A percentile compares a stretch with the other conserved stretches of the same genome.
These are phyloP conservation scores for Ambastaia sidthimunki DNA, from an alignment of 2,797 vertebrate genomes.

Conservation along the genomic window DNA sequence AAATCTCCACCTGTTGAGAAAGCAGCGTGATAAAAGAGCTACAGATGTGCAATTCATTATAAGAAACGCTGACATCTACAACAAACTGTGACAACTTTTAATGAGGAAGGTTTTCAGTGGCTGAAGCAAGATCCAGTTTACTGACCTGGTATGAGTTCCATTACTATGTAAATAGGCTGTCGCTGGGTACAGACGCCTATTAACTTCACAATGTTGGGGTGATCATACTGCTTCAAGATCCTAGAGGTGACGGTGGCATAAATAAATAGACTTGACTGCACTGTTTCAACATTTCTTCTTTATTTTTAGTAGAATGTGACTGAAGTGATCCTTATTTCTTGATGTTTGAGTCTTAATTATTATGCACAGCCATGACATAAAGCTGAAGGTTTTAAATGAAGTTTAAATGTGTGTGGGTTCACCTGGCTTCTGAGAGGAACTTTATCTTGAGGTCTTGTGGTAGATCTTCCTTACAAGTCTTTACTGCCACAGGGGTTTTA, in stretches of 20 bases:
- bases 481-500: conserved; percentile 92
- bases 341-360: background rate
- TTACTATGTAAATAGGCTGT: conserved; percentile 96
- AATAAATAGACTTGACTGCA: conserved; percentile 12
- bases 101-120: conserved; percentile 13
- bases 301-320: background rate
- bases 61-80: conserved; percentile 14
- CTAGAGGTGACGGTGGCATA: conserved; percentile 74
- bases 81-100: conserved; percentile 15
- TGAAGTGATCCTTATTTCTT: background rate
- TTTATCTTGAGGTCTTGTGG: conserved; percentile 96
- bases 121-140: conserved; percentile 19
- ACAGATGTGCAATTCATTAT: conserved; percentile 11
- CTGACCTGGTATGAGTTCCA: conserved; percentile 93
- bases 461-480: conserved; percentile 98
- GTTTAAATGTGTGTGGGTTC: background rate
- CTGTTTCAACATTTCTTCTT: conserved; percentile 1
- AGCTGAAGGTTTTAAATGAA: background rate
- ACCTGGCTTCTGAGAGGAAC: conserved; percentile 97
- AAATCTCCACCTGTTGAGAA: conserved; percentile 89
- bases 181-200: conserved; percentile 96
- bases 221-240: conserved; percentile 97
- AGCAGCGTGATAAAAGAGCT: background rate
- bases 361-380: too few species aligned
- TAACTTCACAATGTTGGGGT: conserved; percentile 95